Evolutionary conservation across 2,888 invertebrate genomes (phyloP), one percentile per base, ranked within the genome.

Genomic region (Epinotia nisella): DNA sequence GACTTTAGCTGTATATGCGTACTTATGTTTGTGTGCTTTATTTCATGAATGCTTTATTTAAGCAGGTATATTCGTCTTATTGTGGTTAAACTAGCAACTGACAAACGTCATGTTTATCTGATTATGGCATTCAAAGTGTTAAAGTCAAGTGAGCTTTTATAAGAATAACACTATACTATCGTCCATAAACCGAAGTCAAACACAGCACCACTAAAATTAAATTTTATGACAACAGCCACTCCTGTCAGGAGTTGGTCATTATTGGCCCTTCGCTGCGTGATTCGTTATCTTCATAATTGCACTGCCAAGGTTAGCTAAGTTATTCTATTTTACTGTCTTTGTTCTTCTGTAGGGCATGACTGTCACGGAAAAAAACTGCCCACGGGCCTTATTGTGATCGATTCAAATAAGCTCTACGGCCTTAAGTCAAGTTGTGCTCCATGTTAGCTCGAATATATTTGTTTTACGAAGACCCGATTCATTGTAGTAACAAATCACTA

Each of bases 221-320:
- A 67, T 67, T 72, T 72, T 72, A 72, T 56, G 67, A 62, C 71
- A 71, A 45, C 35, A 35, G 49, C 67, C 67, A 67, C 56, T 67
- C 67, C n/a, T 53, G 55, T 56, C 66, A 66, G 66, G 41, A 56
- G 41, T 56, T 66, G 56, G 55, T 66, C 67, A 68, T 58, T 68
- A 68, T 24, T n/a, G 29, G 35, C 60, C 62, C 65, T 69, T 68
- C 64, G 72, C 59, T n/a, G 58, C 66, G 67, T 72, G 68, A 72
- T 69, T 62, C 64, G 64, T 68, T 72, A 72, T 73, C 62, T 73
- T 62, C 68, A 59, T 73, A 73, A 73, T 73, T 69, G 73, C 68
- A 59, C 58, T 71, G 58, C 51, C 73, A 73, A 73, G 73, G 73
- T 68, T 68, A 56, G 10, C 59, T 71, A 49, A 71, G 59, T 59